phyloP scores from a whole-genome alignment of 1,140 invertebrate species.

The Scaptomyza pallida region DNA sequence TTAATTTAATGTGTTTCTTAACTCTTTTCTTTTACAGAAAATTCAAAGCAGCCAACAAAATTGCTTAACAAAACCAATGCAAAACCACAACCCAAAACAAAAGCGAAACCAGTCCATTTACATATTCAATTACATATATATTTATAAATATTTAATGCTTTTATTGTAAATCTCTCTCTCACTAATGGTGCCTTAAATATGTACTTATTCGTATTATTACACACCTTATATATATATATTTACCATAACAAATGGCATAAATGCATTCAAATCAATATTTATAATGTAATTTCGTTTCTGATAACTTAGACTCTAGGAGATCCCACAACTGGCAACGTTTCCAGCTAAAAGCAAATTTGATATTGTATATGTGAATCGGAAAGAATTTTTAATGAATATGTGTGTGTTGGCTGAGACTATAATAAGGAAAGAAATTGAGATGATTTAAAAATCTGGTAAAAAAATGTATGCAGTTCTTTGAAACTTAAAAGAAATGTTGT shows the following conservation, averaged over 20 bases:
- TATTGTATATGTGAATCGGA: too few species aligned
- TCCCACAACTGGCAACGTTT: neutral
- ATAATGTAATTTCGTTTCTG: neutral
- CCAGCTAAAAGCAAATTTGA: too few species aligned
- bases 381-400: too few species aligned
- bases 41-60: constrained; percentile 75
- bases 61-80: constrained; percentile 41
- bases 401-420: too few species aligned
- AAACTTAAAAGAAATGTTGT: too few species aligned
- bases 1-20: neutral
- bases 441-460: too few species aligned
- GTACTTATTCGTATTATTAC: constrained; percentile 29
- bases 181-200: constrained; percentile 46
- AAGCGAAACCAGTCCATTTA: constrained; percentile 43
- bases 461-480: too few species aligned
- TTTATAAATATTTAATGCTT: constrained; percentile 32
- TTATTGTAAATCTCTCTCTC: constrained; percentile 41
- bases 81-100: constrained; percentile 3
- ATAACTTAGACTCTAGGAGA: neutral
- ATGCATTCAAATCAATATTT: constrained; percentile 3
- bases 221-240: constrained; percentile 11
- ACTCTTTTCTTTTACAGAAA: constrained; percentile 52
- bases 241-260: constrained; percentile 26
- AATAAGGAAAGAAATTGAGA: too few species aligned
- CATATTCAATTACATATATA: constrained; percentile 25